Evolutionary conservation across 2,888 invertebrate species (phyloP), one percentile per base, ranked within the genome.

Genomic region (Rhagium mordax): DNA sequence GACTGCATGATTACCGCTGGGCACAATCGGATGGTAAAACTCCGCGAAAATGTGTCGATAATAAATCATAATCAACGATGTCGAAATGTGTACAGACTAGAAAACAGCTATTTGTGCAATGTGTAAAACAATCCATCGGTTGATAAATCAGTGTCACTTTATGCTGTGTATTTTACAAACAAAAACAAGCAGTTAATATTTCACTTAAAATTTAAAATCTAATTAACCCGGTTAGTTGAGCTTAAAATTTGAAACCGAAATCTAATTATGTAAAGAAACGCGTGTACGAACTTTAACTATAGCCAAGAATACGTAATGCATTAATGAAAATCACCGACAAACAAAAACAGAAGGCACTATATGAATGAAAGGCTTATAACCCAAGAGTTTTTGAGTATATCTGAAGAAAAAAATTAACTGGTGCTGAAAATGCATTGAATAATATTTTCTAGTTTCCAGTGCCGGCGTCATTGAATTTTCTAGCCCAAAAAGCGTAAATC

Each of bases 11-110:
- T 41, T 41, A 41, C n/a, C 41, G n/a, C n/a, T 4, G 41, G 41
- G n/a, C 41, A n/a, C 33, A 59, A 33, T 15, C 10, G 16, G 15
- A 33, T 29, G 16, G 18, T 33, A 29, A 59, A 59, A 59, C 33
- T 59, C 33, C 59, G 13, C n/a, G 16, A 64, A 64, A 64, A 64
- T 33, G 18, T 53, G 29, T 65, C 10, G 16, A 6, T 10, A 13
- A 53, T 65, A 18, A 53, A 65, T 51, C 53, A 53, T 65, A 65
- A 16, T 41, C 64, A 27, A 24, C 65, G 65, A 65, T 65, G 65
- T 65, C 53, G 53, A 65, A 29, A 64, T 64, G 62, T 41, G 61
- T 47, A 18, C 29, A 61, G 18, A 61, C 20, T 61, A 47, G 47
- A 20, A 61, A 47, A 61, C 41, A 6, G 15, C n/a, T 10, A 60